Evolutionary conservation across 1,140 invertebrate genomes (phyloP).

Genomic region (Caenorhabditis inopinata): DNA sequence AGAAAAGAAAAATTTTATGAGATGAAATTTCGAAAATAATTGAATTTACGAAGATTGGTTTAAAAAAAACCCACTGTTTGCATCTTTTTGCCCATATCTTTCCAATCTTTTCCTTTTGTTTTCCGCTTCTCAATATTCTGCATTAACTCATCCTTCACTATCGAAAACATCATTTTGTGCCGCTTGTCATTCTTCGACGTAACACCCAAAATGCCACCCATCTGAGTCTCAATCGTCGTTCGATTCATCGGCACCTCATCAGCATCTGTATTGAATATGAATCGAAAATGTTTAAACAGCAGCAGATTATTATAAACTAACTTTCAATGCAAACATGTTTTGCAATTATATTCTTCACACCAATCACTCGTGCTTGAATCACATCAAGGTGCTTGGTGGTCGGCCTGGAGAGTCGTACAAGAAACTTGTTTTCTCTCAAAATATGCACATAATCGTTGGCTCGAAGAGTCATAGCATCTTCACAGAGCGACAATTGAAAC

Average conservation of each 20-base stretch:
- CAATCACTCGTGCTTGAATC: constrained; percentile 30
- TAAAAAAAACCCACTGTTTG: constrained; percentile 6
- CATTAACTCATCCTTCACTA: constrained; percentile 52
- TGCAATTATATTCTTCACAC: constrained; percentile 45
- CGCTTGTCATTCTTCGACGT: neutral
- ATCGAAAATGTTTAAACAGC: neutral
- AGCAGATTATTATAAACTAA: constrained; percentile 1
- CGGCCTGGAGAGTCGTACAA: constrained; percentile 40
- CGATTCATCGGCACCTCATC: constrained; percentile 28
- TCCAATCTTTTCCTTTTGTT: constrained; percentile 42
- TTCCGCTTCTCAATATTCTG: constrained; percentile 45
- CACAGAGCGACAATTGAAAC: neutral
- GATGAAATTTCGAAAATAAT: no score
- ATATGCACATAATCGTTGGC: neutral
- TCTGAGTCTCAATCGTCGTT: constrained; percentile 40
- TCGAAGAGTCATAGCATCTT: neutral
- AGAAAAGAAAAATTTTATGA: no score
- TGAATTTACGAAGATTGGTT: no score
- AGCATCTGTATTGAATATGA: neutral
- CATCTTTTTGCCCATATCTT: constrained; percentile 46
- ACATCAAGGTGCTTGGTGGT: constrained; percentile 43
- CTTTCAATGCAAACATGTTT: constrained; percentile 45
- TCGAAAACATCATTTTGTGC: constrained; percentile 41
- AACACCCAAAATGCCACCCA: constrained; percentile 48
- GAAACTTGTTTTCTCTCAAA: constrained; percentile 40